Evolutionary conservation across 2,888 invertebrate genomes (phyloP).

Genomic region (Halictus ligatus): DNA sequence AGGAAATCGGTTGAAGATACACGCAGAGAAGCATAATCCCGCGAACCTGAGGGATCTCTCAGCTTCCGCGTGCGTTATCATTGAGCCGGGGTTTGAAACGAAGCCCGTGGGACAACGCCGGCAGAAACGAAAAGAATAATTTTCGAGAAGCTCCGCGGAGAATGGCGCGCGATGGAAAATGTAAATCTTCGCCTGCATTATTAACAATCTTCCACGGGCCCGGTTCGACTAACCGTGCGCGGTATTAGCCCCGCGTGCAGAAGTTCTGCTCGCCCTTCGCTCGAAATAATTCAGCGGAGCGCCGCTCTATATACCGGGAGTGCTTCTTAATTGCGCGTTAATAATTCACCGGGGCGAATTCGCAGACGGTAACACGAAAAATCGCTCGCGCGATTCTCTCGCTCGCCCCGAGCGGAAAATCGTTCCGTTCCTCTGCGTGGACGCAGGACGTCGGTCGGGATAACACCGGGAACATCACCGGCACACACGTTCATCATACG

Average conservation of each 20-base stretch:
- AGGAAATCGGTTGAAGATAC: neutral
- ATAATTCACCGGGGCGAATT: conserved; percentile 4
- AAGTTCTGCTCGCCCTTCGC: conserved; percentile 14
- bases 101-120: neutral
- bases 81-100: neutral
- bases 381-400: neutral
- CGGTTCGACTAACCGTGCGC: neutral
- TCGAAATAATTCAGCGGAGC: conserved; percentile 11
- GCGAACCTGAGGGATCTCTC: neutral
- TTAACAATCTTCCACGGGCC: neutral
- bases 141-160: neutral
- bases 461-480: conserved; percentile 40
- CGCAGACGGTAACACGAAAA: conserved; percentile 14
- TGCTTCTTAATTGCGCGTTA: conserved; percentile 21
- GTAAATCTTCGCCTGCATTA: conserved; percentile 7
- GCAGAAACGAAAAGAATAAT: conserved; percentile 3
- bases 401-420: neutral
- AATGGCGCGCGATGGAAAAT: neutral
- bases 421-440: neutral
- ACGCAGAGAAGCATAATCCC: neutral
- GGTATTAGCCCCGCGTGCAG: conserved; percentile 12
- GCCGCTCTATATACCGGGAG: conserved; percentile 5
- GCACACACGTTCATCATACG: conserved; percentile 60
- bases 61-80: neutral
- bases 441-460: conserved; percentile 33